Base-by-base conservation (phyloP, 1,140 invertebrate genomes). In the Rhopalosiphum padi region DNA sequence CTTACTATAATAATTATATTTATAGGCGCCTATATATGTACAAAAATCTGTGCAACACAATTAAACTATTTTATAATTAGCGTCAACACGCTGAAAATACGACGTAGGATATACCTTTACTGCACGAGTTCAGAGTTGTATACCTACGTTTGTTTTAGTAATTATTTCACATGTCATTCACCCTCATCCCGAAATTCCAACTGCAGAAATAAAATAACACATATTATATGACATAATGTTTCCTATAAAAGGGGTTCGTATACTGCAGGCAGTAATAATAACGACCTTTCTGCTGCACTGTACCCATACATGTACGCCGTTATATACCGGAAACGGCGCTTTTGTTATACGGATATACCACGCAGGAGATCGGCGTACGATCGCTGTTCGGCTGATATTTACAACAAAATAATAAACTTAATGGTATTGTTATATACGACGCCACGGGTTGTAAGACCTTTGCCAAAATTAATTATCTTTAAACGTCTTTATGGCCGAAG, bases 81-180 rank as follows among this genome's bases (percentile, higher is more conserved):
- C 4, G 15, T 68, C 30, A n/a, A 77, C n/a, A 4, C 15, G 60
- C 18, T 6, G 30, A n/a, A 77, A 77, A 21, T 77, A 35, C 5
- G n/a, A 5, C 60, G 25, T 15, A 30, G 1, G 15, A 30, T 11
- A 18, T 48, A 51, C 48, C 48, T 51, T 18, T 11, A 30, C 25
- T 15, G 15, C 30, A 5, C 60, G 60, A 77, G 60, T 51, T 51
- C 48, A 51, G 48, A 51, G 48, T 6, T 68, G 11, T n/a, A 15
- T n/a, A 18, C 18, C 18, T 53, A 77, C 60, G 60, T 77, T 77
- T 77, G 60, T 77, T 77, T 77, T 77, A 77, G 15, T 77, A n/a
- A 77, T 77, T 77, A n/a, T 77, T 77, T 77, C 60, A 77, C 60
- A 68, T 68, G 60, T 68, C 60, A 68, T 68, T 68, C 60, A 77